Evolutionary conservation across 2,113 vertebrate species (phyloP).

Genomic region (Tapirus terrestris): DNA sequence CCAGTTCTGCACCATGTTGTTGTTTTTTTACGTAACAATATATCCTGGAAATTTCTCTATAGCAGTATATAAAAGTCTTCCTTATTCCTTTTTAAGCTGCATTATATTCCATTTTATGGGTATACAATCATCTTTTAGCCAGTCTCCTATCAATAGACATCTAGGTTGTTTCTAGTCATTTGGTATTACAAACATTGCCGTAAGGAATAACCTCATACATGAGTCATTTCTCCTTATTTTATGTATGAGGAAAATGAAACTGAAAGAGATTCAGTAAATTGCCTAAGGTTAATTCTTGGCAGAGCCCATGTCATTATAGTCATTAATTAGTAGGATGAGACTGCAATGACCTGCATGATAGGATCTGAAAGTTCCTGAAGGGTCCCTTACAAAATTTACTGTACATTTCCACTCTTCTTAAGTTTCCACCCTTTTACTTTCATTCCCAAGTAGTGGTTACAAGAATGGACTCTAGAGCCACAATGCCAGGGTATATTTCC

Average conservation of each 20-base stretch:
- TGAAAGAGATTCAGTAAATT: conserved; percentile 1
- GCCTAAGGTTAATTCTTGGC: neutral
- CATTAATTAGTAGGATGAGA: neutral
- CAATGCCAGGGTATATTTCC: neutral
- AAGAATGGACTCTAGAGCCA: neutral
- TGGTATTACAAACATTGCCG: neutral
- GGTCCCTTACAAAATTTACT: neutral
- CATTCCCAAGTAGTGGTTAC: neutral
- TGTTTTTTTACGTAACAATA: neutral
- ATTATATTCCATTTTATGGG: neutral
- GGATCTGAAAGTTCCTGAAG: neutral
- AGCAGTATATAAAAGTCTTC: neutral
- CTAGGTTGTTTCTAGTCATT: conserved; percentile 42
- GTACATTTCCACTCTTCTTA: neutral
- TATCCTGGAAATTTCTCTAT: neutral
- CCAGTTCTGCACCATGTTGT: neutral
- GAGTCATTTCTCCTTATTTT: conserved; percentile 22
- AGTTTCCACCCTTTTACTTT: neutral
- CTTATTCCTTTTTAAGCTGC: neutral
- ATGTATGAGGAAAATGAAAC: conserved; percentile 45
- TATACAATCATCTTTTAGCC: neutral
- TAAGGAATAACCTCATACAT: neutral
- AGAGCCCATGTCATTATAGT: neutral
- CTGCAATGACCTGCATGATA: neutral
- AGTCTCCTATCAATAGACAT: neutral